Evolutionary conservation across 2,888 invertebrate genomes (phyloP).

Genomic region (Dione vanillae): DNA sequence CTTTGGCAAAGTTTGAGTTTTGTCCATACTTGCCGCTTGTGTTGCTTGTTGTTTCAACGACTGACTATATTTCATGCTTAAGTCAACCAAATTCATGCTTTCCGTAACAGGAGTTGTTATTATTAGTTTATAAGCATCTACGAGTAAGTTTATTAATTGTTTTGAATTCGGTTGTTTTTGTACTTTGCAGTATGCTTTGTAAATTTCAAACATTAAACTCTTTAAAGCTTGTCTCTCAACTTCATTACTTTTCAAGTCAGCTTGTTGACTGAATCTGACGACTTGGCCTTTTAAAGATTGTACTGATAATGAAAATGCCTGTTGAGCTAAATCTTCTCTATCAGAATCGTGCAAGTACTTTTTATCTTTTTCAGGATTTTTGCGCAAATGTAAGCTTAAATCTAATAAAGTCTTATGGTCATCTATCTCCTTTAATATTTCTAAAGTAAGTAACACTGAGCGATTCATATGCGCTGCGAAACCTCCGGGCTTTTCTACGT

Average conservation of each 20-base stretch:
- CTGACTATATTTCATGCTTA: constrained; percentile 89
- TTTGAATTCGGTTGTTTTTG: constrained; percentile 86
- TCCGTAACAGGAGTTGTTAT: constrained; percentile 85
- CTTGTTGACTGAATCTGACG: constrained; percentile 79
- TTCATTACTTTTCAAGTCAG: constrained; percentile 74
- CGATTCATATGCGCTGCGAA: constrained; percentile 96
- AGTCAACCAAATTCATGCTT: constrained; percentile 86
- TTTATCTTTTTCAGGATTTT: constrained; percentile 94
- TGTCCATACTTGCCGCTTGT: constrained; percentile 64
- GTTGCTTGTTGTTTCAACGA: constrained; percentile 83
- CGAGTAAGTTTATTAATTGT: constrained; percentile 86
- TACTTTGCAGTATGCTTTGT: constrained; percentile 87
- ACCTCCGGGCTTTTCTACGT: constrained; percentile 96
- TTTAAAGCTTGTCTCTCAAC: constrained; percentile 79
- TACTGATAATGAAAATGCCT: constrained; percentile 89
- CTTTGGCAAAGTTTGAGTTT: constrained; percentile 69
- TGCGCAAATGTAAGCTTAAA: constrained; percentile 90
- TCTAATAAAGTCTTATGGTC: constrained; percentile 92
- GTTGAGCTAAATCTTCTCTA: constrained; percentile 90
- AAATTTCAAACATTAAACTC: constrained; percentile 84
- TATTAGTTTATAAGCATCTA: constrained; percentile 88
- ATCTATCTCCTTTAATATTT: constrained; percentile 90
- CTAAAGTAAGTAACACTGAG: constrained; percentile 91
- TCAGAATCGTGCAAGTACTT: constrained; percentile 94
- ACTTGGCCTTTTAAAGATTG: constrained; percentile 88